Evolutionary conservation across 2,797 vertebrate species (phyloP).

Genomic region (Argya squamiceps): DNA sequence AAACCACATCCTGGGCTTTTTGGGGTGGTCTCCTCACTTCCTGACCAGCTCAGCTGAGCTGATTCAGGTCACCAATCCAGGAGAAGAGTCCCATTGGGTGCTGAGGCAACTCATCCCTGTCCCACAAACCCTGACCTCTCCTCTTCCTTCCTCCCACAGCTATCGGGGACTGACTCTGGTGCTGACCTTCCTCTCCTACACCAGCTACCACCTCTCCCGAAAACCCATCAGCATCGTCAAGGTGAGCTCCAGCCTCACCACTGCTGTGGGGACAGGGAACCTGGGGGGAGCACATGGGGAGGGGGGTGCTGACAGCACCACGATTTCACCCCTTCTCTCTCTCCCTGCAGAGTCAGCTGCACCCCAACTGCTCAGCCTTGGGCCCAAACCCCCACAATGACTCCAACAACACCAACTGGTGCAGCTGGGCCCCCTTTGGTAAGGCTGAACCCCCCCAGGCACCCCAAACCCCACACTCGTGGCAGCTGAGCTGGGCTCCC

Average conservation of each 20-base stretch:
- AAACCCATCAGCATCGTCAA: constrained; percentile 98
- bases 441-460: constrained; percentile 20
- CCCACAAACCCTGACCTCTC: background rate
- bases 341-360: constrained; percentile 85
- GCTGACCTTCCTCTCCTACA: constrained; percentile 93
- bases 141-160: constrained; percentile 65
- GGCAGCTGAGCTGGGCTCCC: fast-evolving
- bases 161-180: constrained; percentile 88
- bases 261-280: fast-evolving
- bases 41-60: background rate
- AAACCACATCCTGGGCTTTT: background rate
- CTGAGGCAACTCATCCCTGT: background rate
- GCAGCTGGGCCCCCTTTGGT: constrained; percentile 96
- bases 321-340: background rate
- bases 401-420: constrained; percentile 88
- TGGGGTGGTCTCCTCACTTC: background rate
- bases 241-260: constrained; percentile 70
- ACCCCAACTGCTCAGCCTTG: constrained; percentile 87
- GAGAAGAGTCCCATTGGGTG: background rate
- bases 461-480: fast-evolving
- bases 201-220: constrained; percentile 92
- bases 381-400: constrained; percentile 73
- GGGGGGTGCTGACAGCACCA: background rate
- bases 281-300: fast-evolving
- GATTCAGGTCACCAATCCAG: background rate